Evolutionary conservation across 2,797 vertebrate genomes (phyloP), one percentile per base, ranked within the genome.

Genomic region (Syngnathus acus): DNA sequence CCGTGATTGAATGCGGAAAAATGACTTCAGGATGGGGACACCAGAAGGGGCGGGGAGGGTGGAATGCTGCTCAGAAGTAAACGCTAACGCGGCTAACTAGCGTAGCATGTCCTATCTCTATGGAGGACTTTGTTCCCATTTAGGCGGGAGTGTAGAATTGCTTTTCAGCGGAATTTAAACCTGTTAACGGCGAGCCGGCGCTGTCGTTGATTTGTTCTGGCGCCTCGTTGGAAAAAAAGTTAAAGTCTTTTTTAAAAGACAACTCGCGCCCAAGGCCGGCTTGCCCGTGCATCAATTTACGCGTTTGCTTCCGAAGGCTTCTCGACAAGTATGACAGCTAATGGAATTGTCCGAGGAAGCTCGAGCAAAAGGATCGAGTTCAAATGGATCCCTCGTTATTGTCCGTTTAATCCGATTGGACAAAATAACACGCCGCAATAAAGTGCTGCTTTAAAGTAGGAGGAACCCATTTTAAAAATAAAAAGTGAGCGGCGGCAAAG

Each of bases 341-440:
- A 91, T 91, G 89, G 89, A 90, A 83, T 78, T 79, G 86, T 75
- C 82, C 64, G 79, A 83, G 82, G 84, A 85, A 80, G 82, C 80
- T 70, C 59, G 75, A 80, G 84, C 78, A 77, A 57, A 37, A 82
- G 84, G 86, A 90, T 91, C 89, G 75, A 84, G 84, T 91, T 91
- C 84, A 86, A 88, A 90, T 90, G 88, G 89, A 89, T 90, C 88
- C 86, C 84, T 79, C 85, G 87, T 90, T 89, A 84, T 82, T 78
- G 85, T 84, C 78, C 69, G 67, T 89, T 88, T 90, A 90, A 92
- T 91, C 79, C 71, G 78, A 91, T 91, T 88, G 79, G 69, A 79
- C 87, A 86, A 91, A 90, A 87, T 87, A 92, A 91, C 90, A 92
- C 83, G 69, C 90, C 91, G 91, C 91, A 92, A 92, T 92, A 91